Base-by-base conservation (phyloP, 2,888 invertebrate species). In the Neoscelio sp. region DNA sequence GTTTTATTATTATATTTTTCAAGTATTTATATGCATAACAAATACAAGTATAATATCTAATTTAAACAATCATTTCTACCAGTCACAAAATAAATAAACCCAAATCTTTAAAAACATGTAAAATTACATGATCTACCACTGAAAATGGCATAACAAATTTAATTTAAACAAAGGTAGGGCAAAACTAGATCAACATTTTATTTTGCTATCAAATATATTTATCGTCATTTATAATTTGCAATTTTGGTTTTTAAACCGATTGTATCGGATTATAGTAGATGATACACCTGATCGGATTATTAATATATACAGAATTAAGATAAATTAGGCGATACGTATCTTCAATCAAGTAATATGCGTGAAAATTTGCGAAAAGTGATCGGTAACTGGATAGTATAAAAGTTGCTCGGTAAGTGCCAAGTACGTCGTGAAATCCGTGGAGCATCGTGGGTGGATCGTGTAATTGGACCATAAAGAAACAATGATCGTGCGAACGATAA, bases 401-500 rank as follows among this genome's bases (percentile, higher is more conserved):
- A 76, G 60, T 70, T 70, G 56, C 50, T n/a, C 3, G 50, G 40
- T 64, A 65, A 71, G 44, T 60, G 48, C 38, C 50, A 65, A 46
- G 52, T 44, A 3, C 23, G 52, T 67, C 54, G 10, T 60, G 62
- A 50, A 54, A 64, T 56, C 30, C 17, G 54, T 13, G 8, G 38
- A 62, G 10, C 75, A n/a, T 74, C 50, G 78, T 81, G 76, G 78
- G 81, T 74, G 78, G 68, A 78, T 81, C 73, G 54, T 40, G 76
- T 78, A 76, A 81, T 78, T 78, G 76, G 65, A 76, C 76, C 70
- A 78, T 65, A 70, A 78, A 78, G 76, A 68, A 76, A 62, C 60
- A 79, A 76, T 86, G 85, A 87, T 86, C 84, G 84, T 82, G 84
- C 80, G 78, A 77, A 82, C 81, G 85, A 87, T 87, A 88, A 89